Evolutionary conservation across 2,113 vertebrate species (phyloP).

Genomic region (Gobius niger): DNA sequence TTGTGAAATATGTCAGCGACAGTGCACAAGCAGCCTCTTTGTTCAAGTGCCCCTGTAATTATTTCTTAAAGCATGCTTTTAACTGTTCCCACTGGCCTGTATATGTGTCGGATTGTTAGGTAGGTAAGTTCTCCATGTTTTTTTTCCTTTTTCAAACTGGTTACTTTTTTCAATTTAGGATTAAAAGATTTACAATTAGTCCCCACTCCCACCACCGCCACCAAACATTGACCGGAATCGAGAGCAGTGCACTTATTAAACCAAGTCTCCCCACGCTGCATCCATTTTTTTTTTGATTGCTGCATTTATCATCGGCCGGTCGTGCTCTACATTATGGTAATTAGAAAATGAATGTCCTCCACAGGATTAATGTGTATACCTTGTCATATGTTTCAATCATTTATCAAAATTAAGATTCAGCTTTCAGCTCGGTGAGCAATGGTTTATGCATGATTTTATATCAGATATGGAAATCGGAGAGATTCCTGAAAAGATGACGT

Average conservation of each 20-base stretch:
- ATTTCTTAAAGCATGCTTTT: conserved; percentile 42
- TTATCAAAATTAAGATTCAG: conserved; percentile 74
- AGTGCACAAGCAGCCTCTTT: conserved; percentile 62
- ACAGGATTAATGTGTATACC: conserved; percentile 77
- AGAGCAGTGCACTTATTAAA: conserved; percentile 67
- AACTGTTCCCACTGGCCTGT: conserved; percentile 28
- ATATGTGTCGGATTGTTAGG: conserved; percentile 39
- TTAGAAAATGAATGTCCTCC: conserved; percentile 78
- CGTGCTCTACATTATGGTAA: conserved; percentile 77
- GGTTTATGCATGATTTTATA: conserved; percentile 57
- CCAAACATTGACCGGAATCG: conserved; percentile 56
- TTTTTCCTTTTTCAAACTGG: not conserved
- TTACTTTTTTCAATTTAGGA: not conserved
- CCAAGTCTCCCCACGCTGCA: conserved; percentile 64
- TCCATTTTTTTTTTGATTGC: conserved; percentile 76
- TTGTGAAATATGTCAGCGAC: conserved; percentile 65
- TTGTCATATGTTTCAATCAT: conserved; percentile 77
- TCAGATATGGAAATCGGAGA: conserved; percentile 48
- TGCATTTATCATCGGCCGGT: conserved; percentile 74
- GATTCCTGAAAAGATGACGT: conserved; percentile 28
- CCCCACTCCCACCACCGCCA: conserved; percentile 23
- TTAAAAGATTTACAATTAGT: conserved; percentile 45
- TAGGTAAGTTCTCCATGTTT: conserved; percentile 38
- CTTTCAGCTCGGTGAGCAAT: conserved; percentile 50
- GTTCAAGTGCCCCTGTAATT: conserved; percentile 46